Base-by-base conservation (phyloP, 2,113 vertebrate genomes). In the Syrmaticus mikado region DNA sequence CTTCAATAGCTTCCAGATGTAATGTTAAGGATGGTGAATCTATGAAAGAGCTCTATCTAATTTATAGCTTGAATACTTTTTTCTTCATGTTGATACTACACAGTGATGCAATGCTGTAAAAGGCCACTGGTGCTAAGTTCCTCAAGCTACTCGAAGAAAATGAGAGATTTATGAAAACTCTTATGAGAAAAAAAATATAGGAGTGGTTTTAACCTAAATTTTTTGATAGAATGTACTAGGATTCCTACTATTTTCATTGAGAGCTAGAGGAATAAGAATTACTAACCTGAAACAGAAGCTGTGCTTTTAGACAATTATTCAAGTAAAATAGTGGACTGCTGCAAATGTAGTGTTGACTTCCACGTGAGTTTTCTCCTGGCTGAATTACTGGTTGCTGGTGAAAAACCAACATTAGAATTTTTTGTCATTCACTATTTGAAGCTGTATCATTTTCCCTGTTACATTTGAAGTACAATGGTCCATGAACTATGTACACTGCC, bases 1-100 rank as follows among this genome's bases (percentile, higher is more conserved):
- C 22, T 74, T 82, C 73, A 85, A 85, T 41, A 80, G 21, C 30
- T 87, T 95, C 55, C 79, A 94, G 64, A 77, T 85, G 40, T 58
- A 45, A 68, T 25, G 27, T 62, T 85, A 91, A 85, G 64, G 85
- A 80, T 34, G 27, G 10, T 3, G 5, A 38, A 65, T 50, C 75
- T 12, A 8, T 50, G 40, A 90, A 90, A 36, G 45, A 65, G n/a
- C 30, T 71, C 61, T 38, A 13, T 45, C 20, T 92, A 62, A 89
- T 74, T 76, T 73, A 82, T 30, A 73, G 43, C 15, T 75, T 62
- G 32, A 34, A 58, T 84, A 70, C 74, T 91, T 70, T 80, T 64
- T 84, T 81, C 73, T 84, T 80, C n/a, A 36, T 74, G n/a, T 25
- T 70, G 52, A 20, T 12, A 38, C 52, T 85, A 25, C 70, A 48